Percentiles rank a stretch among this genome's conserved stretches.
phyloP scores from a whole-genome alignment of 2,888 invertebrate genomes.

The Dynastes maya region DNA sequence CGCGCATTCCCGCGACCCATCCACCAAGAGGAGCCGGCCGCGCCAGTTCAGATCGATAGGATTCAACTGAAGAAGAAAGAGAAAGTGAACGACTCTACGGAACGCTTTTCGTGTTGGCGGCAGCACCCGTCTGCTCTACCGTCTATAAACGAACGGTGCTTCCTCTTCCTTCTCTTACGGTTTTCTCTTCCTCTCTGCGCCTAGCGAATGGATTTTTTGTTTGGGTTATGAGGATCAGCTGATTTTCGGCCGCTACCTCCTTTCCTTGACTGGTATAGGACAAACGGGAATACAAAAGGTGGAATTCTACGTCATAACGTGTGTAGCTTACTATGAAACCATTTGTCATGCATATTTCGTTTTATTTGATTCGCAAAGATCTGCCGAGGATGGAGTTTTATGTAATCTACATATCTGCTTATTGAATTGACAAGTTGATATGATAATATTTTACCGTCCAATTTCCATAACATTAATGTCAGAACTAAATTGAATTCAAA shows the following conservation, averaged over 20 bases:
- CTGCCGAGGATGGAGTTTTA: too few species aligned
- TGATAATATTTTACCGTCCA: too few species aligned
- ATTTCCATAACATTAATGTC: too few species aligned
- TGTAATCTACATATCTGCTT: too few species aligned
- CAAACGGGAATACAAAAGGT: too few species aligned
- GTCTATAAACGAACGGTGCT: neutral
- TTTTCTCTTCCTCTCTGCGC: neutral
- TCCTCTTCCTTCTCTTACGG: too few species aligned
- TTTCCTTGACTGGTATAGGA: neutral
- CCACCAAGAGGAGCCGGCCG: neutral
- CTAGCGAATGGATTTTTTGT: conserved; percentile 6
- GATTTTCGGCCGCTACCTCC: conserved; percentile 2
- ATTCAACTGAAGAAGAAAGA: neutral
- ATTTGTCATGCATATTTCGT: too few species aligned
- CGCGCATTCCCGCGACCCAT: conserved; percentile 29
- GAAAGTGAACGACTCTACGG: neutral
- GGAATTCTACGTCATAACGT: too few species aligned
- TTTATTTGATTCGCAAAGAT: too few species aligned
- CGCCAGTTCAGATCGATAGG: neutral
- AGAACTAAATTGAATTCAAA: too few species aligned
- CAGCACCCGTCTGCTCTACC: neutral
- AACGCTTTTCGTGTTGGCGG: neutral
- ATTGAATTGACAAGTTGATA: too few species aligned
- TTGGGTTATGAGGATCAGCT: conserved; percentile 4
- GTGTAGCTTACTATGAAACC: too few species aligned